Conservation (phyloP, 2,797 vertebrate genomes). For the Erpetoichthys calabaricus region DNA sequence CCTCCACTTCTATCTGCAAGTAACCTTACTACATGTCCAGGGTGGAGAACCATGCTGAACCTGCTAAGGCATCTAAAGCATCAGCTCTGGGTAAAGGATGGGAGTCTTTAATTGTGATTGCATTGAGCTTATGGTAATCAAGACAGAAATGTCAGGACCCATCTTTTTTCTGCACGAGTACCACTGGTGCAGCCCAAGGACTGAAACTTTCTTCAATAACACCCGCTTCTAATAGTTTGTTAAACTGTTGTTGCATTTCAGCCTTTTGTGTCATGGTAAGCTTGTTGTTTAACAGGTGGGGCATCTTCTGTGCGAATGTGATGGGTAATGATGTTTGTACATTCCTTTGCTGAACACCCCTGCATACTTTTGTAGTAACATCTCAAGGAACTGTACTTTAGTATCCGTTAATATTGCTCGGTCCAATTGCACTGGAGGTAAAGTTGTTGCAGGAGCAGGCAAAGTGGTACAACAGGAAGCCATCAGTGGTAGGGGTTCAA, state of each 20-base stretch:
- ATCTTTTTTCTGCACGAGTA: conserved; percentile 14
- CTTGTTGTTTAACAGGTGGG: too few relatives aligned
- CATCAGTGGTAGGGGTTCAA: conserved; percentile 1
- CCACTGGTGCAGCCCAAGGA: conserved; percentile 12
- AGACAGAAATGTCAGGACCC: conserved; percentile 10
- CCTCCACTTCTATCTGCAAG: conserved; percentile 6
- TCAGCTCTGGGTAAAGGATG: conserved; percentile 10
- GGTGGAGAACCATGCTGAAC: conserved; percentile 9
- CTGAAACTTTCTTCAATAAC: conserved; percentile 19
- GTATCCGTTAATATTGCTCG: too few relatives aligned
- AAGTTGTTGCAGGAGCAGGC: background rate
- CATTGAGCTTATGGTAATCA: conserved; percentile 10
- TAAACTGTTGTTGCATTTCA: conserved; percentile 9
- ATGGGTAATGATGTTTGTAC: too few relatives aligned
- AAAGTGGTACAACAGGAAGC: conserved; percentile 5
- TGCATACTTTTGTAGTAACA: too few relatives aligned
- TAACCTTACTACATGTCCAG: conserved; percentile 6
- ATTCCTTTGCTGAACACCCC: too few relatives aligned
- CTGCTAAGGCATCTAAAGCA: conserved; percentile 4
- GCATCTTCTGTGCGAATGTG: too few relatives aligned
- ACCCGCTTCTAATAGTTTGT: conserved; percentile 16
- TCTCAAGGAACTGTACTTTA: too few relatives aligned
- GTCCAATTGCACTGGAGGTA: background rate
- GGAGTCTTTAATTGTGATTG: conserved; percentile 12
- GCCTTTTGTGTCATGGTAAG: too few relatives aligned